Conservation (phyloP, 2,888 invertebrate genomes). For the Acleris holmiana region DNA sequence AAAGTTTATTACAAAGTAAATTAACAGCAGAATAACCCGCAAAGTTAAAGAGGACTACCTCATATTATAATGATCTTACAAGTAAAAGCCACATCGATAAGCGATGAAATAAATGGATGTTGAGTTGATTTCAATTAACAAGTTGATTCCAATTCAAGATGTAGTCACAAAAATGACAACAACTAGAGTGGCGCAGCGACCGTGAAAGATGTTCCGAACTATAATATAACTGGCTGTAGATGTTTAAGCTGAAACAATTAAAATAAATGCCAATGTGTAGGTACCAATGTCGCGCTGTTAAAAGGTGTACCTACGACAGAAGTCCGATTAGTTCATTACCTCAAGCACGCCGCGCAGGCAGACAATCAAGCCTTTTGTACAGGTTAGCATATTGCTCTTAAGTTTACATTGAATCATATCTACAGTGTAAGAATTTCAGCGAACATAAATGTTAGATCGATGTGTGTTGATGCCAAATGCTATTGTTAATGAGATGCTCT, state of each 20-base stretch:
- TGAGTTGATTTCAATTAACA: slow-evolving; percentile 15
- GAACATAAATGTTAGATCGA: slow-evolving; percentile 14
- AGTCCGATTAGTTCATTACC: slow-evolving; percentile 16
- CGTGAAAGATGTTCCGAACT: slow-evolving; percentile 52
- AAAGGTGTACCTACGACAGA: slow-evolving; percentile 10
- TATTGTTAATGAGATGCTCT: slow-evolving; percentile 48
- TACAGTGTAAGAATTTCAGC: neutral
- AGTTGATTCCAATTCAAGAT: slow-evolving; percentile 32
- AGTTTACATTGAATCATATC: slow-evolving; percentile 4
- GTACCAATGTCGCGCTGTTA: slow-evolving; percentile 34
- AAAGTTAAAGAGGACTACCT: slow-evolving; percentile 34
- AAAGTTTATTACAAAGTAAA: slow-evolving; percentile 68
- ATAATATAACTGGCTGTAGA: slow-evolving; percentile 64
- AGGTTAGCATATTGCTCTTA: slow-evolving; percentile 23
- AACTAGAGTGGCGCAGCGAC: slow-evolving; percentile 42
- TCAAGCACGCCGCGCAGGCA: slow-evolving; percentile 17
- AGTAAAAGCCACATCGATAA: slow-evolving; percentile 22
- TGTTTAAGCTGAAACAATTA: slow-evolving; percentile 79
- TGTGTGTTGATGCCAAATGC: slow-evolving; percentile 52
- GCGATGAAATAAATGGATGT: slow-evolving; percentile 23
- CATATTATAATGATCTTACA: slow-evolving; percentile 30
- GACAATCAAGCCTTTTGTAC: slow-evolving; percentile 27
- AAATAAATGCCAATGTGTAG: slow-evolving; percentile 64
- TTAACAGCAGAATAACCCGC: slow-evolving; percentile 47
- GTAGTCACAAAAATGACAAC: slow-evolving; percentile 31